Evolutionary conservation across 1,140 invertebrate species (phyloP).

Genomic region (Heliconius hermathena): DNA sequence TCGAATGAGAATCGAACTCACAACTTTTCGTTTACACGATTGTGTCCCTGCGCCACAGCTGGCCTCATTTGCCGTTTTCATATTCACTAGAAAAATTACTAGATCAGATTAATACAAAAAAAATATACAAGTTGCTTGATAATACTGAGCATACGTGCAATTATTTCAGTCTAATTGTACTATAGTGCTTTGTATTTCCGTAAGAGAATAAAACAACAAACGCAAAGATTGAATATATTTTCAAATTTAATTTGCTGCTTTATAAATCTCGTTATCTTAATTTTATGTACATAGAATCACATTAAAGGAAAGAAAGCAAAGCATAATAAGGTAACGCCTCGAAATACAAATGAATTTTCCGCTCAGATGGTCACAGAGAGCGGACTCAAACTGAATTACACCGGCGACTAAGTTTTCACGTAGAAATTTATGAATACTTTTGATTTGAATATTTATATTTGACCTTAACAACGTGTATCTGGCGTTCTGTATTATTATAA

Average conservation of each 20-base stretch:
- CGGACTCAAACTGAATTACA: conserved; percentile 55
- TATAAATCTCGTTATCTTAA: conserved; percentile 15
- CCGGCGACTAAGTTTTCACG: conserved; percentile 32
- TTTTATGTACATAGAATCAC: conserved; percentile 8
- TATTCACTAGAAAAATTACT: too few relatives aligned
- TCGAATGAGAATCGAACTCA: too few relatives aligned
- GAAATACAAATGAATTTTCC: conserved; percentile 70
- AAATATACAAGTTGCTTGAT: too few relatives aligned
- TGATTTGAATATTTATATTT: conserved; percentile 11
- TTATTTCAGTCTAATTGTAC: too few relatives aligned
- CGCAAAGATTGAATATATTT: neutral
- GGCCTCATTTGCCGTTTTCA: too few relatives aligned
- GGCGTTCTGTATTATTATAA: neutral
- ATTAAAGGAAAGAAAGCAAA: conserved; percentile 42
- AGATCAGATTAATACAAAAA: too few relatives aligned
- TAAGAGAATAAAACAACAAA: neutral
- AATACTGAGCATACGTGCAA: too few relatives aligned
- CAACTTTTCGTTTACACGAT: too few relatives aligned
- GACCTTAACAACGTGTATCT: neutral
- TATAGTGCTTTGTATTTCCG: neutral
- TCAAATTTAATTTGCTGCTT: neutral
- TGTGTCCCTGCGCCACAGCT: too few relatives aligned
- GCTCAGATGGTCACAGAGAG: conserved; percentile 49
- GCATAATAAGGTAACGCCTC: conserved; percentile 64
- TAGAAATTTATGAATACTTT: neutral